phyloP scores from a whole-genome alignment of 2,797 vertebrate genomes.

The Ispidina picta region DNA sequence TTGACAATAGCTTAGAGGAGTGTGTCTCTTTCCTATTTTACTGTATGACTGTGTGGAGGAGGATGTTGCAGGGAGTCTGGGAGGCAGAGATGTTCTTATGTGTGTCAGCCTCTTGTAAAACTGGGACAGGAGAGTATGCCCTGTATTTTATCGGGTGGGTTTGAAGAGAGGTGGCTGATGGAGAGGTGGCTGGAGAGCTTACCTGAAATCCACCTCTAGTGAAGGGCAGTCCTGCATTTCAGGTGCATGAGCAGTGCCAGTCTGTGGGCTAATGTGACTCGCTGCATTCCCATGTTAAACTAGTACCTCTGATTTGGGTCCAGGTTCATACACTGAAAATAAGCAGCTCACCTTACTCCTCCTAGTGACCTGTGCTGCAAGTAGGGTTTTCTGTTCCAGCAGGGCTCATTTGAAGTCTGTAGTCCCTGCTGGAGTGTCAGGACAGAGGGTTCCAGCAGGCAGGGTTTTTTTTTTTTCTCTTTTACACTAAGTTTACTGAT shows the following conservation, averaged over 20 bases:
- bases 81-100: background rate
- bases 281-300: background rate
- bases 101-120: background rate
- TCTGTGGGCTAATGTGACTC: background rate
- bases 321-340: background rate
- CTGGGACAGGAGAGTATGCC: rapidly evolving
- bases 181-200: background rate
- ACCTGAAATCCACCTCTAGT: too few species aligned
- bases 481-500: slow-evolving; percentile 10
- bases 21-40: background rate
- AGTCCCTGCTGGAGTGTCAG: background rate
- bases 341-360: background rate
- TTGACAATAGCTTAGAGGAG: background rate
- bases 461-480: background rate
- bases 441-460: background rate
- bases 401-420: background rate
- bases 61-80: background rate
- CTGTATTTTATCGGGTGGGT: background rate
- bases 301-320: background rate
- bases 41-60: background rate
- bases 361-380: background rate
- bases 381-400: background rate
- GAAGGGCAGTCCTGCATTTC: background rate
- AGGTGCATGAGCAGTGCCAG: too few species aligned
- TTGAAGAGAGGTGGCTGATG: background rate